A percentile compares a stretch with the other conserved stretches of the same genome.
These are phyloP conservation scores for Plebejus melissa DNA, from an alignment of 2,888 invertebrate species.

Conservation along the genomic window DNA sequence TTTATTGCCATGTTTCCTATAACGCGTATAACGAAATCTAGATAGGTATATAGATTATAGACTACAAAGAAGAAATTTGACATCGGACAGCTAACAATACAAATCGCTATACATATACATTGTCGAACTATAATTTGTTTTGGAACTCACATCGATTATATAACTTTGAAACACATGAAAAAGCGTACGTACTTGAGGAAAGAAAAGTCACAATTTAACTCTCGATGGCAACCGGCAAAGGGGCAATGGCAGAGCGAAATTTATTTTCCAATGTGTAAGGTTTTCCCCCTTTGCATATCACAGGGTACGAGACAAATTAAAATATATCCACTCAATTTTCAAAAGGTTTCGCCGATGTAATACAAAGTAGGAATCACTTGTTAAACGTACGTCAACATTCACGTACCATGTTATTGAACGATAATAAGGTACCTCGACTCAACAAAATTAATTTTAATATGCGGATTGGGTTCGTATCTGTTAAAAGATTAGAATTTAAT, in stretches of 20 bases:
- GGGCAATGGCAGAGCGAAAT: background rate
- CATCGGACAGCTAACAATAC: background rate
- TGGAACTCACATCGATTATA: too few relatives aligned
- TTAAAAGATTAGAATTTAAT: background rate
- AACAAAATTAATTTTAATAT: background rate
- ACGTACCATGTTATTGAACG: background rate
- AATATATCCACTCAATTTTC: slow-evolving; percentile 1
- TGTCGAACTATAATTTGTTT: too few relatives aligned
- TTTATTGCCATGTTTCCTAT: background rate
- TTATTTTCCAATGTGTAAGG: background rate
- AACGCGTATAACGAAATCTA: too few relatives aligned
- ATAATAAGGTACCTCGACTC: background rate
- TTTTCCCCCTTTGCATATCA: background rate
- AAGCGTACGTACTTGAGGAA: background rate
- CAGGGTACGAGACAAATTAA: background rate
- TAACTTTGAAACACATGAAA: background rate
- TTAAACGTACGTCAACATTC: background rate
- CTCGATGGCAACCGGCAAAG: background rate
- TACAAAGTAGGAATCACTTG: background rate
- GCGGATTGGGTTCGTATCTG: background rate
- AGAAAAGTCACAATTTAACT: background rate
- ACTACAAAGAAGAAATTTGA: too few relatives aligned
- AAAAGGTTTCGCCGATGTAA: background rate
- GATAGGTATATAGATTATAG: too few relatives aligned
- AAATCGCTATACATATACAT: too few relatives aligned